These are phyloP conservation scores for Aurelia sp. DNA, from an alignment of 30 jellyfish, hydroid and myxozoan genomes.

Conservation along the genomic window DNA sequence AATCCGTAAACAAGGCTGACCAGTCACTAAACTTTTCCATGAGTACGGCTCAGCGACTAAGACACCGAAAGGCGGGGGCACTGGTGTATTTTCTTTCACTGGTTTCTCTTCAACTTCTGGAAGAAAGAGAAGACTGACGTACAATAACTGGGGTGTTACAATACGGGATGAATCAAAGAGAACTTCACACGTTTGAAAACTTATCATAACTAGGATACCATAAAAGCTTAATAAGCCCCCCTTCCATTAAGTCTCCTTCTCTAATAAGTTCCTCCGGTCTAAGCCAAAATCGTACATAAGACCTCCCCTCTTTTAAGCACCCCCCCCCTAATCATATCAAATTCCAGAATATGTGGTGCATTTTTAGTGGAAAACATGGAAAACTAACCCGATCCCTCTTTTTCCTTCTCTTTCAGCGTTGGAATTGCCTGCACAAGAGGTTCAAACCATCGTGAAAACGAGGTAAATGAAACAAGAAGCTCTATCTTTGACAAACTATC, in stretches of 20 bases:
- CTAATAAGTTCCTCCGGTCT: too few species aligned
- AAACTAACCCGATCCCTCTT: slow-evolving; percentile 20
- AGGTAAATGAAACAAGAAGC: slow-evolving; percentile 70
- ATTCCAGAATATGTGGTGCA: too few species aligned
- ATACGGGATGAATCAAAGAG: too few species aligned
- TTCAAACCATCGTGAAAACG: slow-evolving; percentile 97
- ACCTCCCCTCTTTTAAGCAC: too few species aligned
- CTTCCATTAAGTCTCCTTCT: too few species aligned
- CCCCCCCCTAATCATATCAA: too few species aligned
- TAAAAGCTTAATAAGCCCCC: too few species aligned
- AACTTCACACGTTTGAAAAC: too few species aligned
- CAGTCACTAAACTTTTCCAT: slow-evolving; percentile 82
- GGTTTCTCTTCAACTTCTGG: slow-evolving; percentile 55
- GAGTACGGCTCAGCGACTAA: slow-evolving; percentile 80
- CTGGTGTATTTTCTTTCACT: slow-evolving; percentile 49
- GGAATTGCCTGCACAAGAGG: slow-evolving; percentile 50
- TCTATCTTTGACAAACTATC: slow-evolving; percentile 85
- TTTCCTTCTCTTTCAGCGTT: slow-evolving; percentile 58
- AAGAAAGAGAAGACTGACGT: background rate
- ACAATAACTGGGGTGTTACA: too few species aligned
- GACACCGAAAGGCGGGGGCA: slow-evolving; percentile 68
- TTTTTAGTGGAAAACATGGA: too few species aligned
- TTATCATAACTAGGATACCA: too few species aligned
- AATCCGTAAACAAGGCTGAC: slow-evolving; percentile 77
- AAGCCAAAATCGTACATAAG: too few species aligned